Conservation (phyloP, 2,797 vertebrate species). For the Thamnophis elegans region DNA sequence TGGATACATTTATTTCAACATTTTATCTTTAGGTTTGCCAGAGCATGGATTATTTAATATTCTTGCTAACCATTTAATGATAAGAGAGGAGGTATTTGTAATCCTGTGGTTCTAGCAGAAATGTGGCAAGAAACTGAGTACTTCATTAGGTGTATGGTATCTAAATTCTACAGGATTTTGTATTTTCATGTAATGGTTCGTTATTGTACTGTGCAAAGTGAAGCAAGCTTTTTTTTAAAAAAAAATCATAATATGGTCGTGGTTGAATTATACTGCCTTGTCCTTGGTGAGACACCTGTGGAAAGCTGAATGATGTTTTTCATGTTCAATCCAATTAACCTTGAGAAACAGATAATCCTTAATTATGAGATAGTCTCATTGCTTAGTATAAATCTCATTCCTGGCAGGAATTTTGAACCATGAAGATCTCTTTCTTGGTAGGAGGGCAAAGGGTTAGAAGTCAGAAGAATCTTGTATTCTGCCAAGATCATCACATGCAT, state of each 20-base stretch:
- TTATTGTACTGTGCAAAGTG: neutral
- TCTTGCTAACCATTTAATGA: neutral
- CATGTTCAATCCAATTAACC: neutral
- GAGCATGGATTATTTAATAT: neutral
- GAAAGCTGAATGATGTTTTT: neutral
- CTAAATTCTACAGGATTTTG: neutral
- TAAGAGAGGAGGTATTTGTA: neutral
- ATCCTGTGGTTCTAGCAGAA: neutral
- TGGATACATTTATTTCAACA: neutral
- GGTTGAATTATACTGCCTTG: neutral
- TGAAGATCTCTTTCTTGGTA: neutral
- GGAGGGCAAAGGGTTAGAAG: neutral
- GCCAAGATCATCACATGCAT: neutral
- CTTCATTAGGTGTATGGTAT: neutral
- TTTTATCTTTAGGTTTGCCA: neutral
- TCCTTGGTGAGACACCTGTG: neutral
- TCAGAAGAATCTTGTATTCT: neutral
- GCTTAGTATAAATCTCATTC: neutral
- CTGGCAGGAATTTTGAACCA: neutral
- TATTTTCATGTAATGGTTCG: neutral
- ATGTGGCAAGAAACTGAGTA: neutral
- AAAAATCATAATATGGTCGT: neutral
- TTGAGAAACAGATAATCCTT: neutral
- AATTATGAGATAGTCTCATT: neutral
- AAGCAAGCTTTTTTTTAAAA: neutral